Evolutionary conservation across 2,797 vertebrate genomes (phyloP).

Genomic region (Chelon labrosus): DNA sequence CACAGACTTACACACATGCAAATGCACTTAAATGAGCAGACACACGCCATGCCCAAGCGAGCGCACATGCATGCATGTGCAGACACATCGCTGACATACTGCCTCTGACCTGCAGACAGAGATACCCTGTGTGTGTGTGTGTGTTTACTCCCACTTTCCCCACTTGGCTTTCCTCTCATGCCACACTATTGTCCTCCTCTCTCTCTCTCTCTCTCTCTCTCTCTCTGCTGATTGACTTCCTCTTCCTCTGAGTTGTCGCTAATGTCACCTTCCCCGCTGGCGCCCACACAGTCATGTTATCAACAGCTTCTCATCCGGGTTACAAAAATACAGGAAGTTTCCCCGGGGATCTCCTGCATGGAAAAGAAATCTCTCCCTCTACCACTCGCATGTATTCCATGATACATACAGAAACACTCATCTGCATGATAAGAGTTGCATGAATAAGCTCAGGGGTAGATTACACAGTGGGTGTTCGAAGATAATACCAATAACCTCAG

Average conservation of each 20-base stretch:
- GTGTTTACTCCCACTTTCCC: conserved; percentile 67
- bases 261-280: conserved; percentile 80
- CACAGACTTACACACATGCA: conserved; percentile 46
- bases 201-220: conserved; percentile 37
- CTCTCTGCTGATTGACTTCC: conserved; percentile 78
- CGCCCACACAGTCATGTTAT: conserved; percentile 77
- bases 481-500: conserved; percentile 64
- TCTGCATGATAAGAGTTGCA: conserved; percentile 44
- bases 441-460: conserved; percentile 60
- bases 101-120: conserved; percentile 56
- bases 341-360: conserved; percentile 61
- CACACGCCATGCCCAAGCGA: conserved; percentile 58
- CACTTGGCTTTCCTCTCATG: conserved; percentile 67
- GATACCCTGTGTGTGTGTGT: conserved; percentile 36
- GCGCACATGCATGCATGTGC: conserved; percentile 51
- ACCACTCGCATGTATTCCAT: conserved; percentile 40
- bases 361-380: conserved; percentile 66
- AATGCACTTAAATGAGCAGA: conserved; percentile 51
- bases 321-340: conserved; percentile 80
- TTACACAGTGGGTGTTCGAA: conserved; percentile 69
- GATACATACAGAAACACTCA: conserved; percentile 19
- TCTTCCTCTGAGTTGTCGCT: conserved; percentile 76
- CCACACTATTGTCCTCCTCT: conserved; percentile 69
- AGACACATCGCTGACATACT: conserved; percentile 21
- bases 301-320: conserved; percentile 77